phyloP scores from a whole-genome alignment of 2,113 vertebrate genomes.

The Hirundichthys speculiger region DNA sequence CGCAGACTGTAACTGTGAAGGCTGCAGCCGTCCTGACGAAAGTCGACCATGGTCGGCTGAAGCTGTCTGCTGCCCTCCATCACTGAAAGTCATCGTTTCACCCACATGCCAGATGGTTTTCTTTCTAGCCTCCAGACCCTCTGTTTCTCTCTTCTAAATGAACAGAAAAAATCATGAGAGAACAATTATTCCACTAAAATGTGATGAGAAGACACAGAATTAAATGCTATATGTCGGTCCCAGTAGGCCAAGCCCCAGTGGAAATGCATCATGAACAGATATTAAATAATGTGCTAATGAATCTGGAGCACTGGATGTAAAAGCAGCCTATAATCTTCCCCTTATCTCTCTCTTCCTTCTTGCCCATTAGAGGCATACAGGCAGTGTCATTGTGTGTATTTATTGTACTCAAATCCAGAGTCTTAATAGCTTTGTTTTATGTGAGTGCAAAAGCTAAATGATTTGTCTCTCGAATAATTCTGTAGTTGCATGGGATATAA shows the following conservation, averaged over 20 bases:
- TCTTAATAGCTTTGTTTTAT: slow-evolving; percentile 76
- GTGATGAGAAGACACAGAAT: slow-evolving; percentile 14
- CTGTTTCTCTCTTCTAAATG: slow-evolving; percentile 15
- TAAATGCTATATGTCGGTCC: slow-evolving; percentile 30
- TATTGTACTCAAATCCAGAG: slow-evolving; percentile 50
- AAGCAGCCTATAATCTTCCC: slow-evolving; percentile 42
- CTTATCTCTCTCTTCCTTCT: slow-evolving; percentile 68
- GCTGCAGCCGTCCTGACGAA: slow-evolving; percentile 8
- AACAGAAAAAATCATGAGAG: neutral
- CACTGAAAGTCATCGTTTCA: slow-evolving; percentile 18
- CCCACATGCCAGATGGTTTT: slow-evolving; percentile 25
- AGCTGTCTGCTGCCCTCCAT: slow-evolving; percentile 25
- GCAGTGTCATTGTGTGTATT: slow-evolving; percentile 52
- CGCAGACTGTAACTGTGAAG: slow-evolving; percentile 22
- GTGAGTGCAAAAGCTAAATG: slow-evolving; percentile 60
- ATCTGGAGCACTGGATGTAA: slow-evolving; percentile 41
- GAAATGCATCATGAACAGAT: slow-evolving; percentile 38
- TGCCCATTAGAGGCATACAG: slow-evolving; percentile 54
- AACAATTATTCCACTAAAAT: slow-evolving; percentile 18
- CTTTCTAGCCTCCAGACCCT: slow-evolving; percentile 17
- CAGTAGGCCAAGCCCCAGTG: slow-evolving; percentile 19
- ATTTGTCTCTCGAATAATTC: slow-evolving; percentile 63
- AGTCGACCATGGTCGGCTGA: slow-evolving; percentile 12
- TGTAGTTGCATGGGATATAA: slow-evolving; percentile 66
- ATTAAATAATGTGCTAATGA: slow-evolving; percentile 55